Conservation (phyloP, 1,140 invertebrate species). For the Epicauta chinensis region DNA sequence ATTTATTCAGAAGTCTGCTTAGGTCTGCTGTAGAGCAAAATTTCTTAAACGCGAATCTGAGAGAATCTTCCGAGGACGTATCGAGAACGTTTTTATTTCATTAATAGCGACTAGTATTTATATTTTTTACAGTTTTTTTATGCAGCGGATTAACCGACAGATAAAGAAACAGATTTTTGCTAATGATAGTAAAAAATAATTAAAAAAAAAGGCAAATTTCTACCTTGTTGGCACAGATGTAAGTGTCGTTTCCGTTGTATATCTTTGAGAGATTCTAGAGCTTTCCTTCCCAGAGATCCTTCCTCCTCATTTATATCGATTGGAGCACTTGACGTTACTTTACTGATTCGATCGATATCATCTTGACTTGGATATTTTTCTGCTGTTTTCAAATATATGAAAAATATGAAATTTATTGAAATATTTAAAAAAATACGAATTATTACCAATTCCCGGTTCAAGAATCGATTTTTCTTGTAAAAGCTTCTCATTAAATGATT, state of each 20-base stretch:
- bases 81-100: too few relatives aligned
- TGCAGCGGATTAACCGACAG: too few relatives aligned
- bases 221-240: slow-evolving; percentile 88
- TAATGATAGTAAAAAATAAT: too few relatives aligned
- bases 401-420: neutral
- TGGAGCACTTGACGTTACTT: slow-evolving; percentile 74
- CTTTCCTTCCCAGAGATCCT: slow-evolving; percentile 66
- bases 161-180: too few relatives aligned
- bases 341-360: slow-evolving; percentile 80
- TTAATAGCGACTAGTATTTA: too few relatives aligned
- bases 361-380: slow-evolving; percentile 61
- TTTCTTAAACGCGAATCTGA: too few relatives aligned
- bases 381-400: neutral
- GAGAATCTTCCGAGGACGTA: too few relatives aligned
- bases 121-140: too few relatives aligned
- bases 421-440: neutral
- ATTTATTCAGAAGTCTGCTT: too few relatives aligned
- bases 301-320: slow-evolving; percentile 43
- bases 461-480: slow-evolving; percentile 38
- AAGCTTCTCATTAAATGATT: slow-evolving; percentile 41
- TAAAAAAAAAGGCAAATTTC: slow-evolving; percentile 22
- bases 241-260: slow-evolving; percentile 82
- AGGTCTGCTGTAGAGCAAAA: too few relatives aligned
- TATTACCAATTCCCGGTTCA: slow-evolving; percentile 32
- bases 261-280: slow-evolving; percentile 82